Base-by-base conservation (phyloP, 2,888 invertebrate species). In the Andrena bicolor region DNA sequence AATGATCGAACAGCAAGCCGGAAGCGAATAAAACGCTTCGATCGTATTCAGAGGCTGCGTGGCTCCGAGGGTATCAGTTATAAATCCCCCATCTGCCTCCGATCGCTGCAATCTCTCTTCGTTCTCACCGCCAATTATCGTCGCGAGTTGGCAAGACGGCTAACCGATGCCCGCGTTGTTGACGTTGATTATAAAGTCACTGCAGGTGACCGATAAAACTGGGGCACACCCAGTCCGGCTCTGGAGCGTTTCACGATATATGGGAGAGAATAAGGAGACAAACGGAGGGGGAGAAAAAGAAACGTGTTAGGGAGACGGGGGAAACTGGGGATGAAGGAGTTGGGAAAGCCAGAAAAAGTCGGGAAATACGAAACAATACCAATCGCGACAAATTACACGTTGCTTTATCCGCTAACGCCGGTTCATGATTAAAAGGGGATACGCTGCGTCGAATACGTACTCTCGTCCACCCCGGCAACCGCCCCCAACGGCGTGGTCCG, bases 141-240 rank as follows among this genome's bases (percentile, higher is more conserved):
- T n/a, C 20, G 20, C 0, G 2, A 41, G 13, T n/a, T 2, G 30
- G 26, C 7, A 28, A 16, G n/a, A 48, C 65, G 48, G 75, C 87
- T 86, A 79, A 80, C 82, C 82, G 75, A 80, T 68, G 86, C 41
- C 83, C 83, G 82, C 76, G 81, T 89, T 68, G 88, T 87, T 89
- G 87, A 82, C 79, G 76, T 65, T 85, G 90, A 91, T 91, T 90
- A 89, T 85, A 90, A 91, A 90, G 68, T 89, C 88, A 85, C 84
- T 86, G 82, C 82, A 60, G 80, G 58, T 71, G 69, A 66, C 51
- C 72, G 66, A 7, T 41, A 74, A 80, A 88, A 89, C 83, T 89
- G 83, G 84, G 86, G 76, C 88, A 76, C 83, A 79, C 82, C 76
- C 85, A 72, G 82, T 64, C 74, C 71, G 53, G 60, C 61, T 76